Conservation (phyloP, 2,113 vertebrate species). For the Lagopus muta region DNA sequence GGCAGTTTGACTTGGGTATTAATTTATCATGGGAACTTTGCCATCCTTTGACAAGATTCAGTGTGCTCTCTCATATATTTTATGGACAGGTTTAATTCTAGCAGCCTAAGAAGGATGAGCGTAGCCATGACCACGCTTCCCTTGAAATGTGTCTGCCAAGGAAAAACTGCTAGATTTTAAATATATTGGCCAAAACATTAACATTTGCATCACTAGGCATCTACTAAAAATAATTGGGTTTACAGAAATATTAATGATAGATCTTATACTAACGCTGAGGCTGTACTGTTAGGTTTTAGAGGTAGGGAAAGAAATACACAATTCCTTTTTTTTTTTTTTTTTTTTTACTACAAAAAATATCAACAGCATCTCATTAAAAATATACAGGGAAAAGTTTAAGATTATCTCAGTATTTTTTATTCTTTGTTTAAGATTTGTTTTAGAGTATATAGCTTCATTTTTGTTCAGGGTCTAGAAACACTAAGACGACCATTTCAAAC, state of each 20-base stretch:
- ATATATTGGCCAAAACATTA: neutral
- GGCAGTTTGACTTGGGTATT: neutral
- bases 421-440: neutral
- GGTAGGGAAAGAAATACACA: neutral
- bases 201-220: neutral
- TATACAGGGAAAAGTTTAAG: neutral
- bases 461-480: neutral
- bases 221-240: neutral
- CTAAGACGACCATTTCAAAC: neutral
- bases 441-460: neutral
- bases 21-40: neutral
- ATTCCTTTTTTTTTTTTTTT: neutral
- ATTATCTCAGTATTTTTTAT: neutral
- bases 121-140: neutral
- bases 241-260: neutral
- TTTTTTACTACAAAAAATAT: neutral
- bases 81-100: constrained; percentile 27
- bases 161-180: neutral
- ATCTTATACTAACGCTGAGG: neutral
- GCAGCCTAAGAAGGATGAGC: neutral
- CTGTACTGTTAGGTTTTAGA: neutral
- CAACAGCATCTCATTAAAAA: neutral
- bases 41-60: neutral
- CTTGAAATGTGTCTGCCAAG: neutral
- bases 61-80: neutral